Base-by-base conservation (phyloP, 2,113 vertebrate genomes). In the Prunella fulvescens region DNA sequence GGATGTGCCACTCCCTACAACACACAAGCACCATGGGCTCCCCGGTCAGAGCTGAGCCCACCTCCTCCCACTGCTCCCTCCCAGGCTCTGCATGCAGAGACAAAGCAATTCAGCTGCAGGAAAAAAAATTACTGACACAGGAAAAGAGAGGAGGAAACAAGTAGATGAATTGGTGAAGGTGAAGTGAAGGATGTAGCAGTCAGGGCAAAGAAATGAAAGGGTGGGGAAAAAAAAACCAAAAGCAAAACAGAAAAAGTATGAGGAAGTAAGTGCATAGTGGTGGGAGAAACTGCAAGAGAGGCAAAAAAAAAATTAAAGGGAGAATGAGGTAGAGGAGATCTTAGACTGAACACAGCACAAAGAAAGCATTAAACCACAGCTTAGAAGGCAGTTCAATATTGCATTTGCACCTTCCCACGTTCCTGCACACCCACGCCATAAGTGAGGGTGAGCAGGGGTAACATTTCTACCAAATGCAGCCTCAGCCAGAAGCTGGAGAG, bases 391-490 rank as follows among this genome's bases (percentile, higher is more conserved):
- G n/a, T 20, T 69, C 39, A 42, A 2, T 14, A 33, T 3, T 26
- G 25, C 2, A 2, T 64, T 90, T 74, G 31, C 47, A 47, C n/a
- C 23, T 42, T 74, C 29, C 44, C 54, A 3, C 1, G 12, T 71
- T 66, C 74, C 40, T 17, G 20, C 26, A 35, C n/a, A 28, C 8
- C 40, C 65, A 19, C 33, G 25, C 19, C 6, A 1, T 3, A n/a
- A 62, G 37, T 44, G 35, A n/a, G 7, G 37, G 7, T 28, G 28
- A 35, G 77, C 35, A 81, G 35, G 29, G n/a, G 50, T 13, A 60
- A 17, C 10, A 12, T 3, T 12, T 0, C 2, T 3, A 40, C 33
- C 3, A 6, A 86, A 58, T 0, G 2, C n/a, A 80, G 50, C 29
- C 58, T 23, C 0, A 0, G 40, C 33, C 71, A 33, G 1, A 1